Percentiles rank a stretch among this genome's conserved stretches.
These are phyloP conservation scores for Pachypsylla venusta DNA, from an alignment of 1,140 invertebrate genomes.

Conservation along the genomic window DNA sequence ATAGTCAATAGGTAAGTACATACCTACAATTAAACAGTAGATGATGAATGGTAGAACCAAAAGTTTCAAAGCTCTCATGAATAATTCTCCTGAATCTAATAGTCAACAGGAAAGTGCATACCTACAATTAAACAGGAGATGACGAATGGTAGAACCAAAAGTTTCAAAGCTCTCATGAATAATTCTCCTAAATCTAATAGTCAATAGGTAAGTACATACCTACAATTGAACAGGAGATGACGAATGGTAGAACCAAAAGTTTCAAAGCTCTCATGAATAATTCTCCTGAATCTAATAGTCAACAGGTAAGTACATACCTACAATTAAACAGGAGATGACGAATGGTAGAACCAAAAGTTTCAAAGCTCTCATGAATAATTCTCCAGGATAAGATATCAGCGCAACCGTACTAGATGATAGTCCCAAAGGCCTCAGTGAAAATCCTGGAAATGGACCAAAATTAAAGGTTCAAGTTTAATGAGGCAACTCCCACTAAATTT, in stretches of 20 bases:
- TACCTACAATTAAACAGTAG: conserved; percentile 68
- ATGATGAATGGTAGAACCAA: conserved; percentile 80
- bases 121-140: conserved; percentile 76
- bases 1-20: no score
- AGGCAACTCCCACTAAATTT: no score
- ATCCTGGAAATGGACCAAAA: conserved; percentile 53
- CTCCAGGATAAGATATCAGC: conserved; percentile 80
- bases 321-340: conserved; percentile 76
- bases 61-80: conserved; percentile 72
- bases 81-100: conserved; percentile 68
- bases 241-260: conserved; percentile 72
- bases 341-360: conserved; percentile 79
- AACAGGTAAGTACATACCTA: conserved; percentile 35
- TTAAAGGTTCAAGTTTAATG: no score
- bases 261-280: conserved; percentile 76
- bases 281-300: conserved; percentile 80
- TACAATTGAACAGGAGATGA: conserved; percentile 75
- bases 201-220: conserved; percentile 38
- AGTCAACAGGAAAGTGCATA: conserved; percentile 23
- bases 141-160: conserved; percentile 76
- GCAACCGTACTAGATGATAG: conserved; percentile 56
- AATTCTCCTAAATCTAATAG: conserved; percentile 47
- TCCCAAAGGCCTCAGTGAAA: conserved; percentile 48
- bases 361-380: conserved; percentile 73
- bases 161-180: conserved; percentile 72